Conservation (phyloP, 2,113 vertebrate species). For the western clawed frog (Xenopus tropicalis) region DNA sequence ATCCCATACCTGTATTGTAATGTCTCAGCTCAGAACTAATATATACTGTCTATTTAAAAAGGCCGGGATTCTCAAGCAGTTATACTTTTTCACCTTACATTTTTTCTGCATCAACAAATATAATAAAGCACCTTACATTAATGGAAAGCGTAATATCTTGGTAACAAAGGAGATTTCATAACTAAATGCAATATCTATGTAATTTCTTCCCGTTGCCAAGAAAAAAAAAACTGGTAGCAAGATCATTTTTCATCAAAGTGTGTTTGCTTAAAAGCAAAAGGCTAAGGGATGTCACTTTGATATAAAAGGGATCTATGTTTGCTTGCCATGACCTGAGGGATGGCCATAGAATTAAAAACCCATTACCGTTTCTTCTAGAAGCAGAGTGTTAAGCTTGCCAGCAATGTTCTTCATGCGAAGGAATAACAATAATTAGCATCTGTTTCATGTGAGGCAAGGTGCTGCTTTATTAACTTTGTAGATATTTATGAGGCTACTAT, state of each 20-base stretch:
- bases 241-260: neutral
- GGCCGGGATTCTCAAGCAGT: no score
- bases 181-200: neutral
- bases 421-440: conserved; percentile 15
- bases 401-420: neutral
- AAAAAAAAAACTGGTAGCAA: neutral
- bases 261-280: conserved; percentile 2
- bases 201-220: neutral
- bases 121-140: neutral
- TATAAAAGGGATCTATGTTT: conserved; percentile 8
- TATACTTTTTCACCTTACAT: no score
- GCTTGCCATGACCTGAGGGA: conserved; percentile 28
- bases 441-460: conserved; percentile 27
- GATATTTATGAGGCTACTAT: conserved; percentile 33
- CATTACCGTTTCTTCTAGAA: conserved; percentile 29
- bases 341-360: conserved; percentile 33
- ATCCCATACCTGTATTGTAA: no score
- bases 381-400: conserved; percentile 11
- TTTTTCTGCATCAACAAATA: no score
- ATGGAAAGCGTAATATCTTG: neutral
- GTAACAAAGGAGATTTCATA: neutral
- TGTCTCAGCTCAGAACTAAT: no score
- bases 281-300: conserved; percentile 6
- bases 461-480: conserved; percentile 29
- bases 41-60: no score